Conservation (phyloP, 2,113 vertebrate species). For the Pteronura brasiliensis region DNA sequence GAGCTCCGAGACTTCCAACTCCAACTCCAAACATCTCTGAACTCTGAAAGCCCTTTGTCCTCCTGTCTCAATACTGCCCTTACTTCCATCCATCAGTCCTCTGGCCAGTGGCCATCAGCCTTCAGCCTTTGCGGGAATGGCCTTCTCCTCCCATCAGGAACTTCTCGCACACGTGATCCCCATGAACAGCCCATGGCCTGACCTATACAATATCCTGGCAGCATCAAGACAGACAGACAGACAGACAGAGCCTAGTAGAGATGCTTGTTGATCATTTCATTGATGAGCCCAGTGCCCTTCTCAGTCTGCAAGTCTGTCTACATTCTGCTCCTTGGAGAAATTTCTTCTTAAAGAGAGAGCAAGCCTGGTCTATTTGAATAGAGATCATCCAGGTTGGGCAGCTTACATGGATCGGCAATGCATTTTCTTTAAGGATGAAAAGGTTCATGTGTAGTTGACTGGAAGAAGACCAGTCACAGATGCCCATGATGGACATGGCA, state of each 20-base stretch:
- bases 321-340: neutral
- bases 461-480: neutral
- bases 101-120: neutral
- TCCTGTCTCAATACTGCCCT: neutral
- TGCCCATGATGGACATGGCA: neutral
- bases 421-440: neutral
- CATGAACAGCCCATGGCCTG: neutral
- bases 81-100: accelerated
- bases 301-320: neutral
- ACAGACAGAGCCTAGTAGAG: neutral
- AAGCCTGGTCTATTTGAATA: neutral
- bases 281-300: neutral
- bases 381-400: neutral
- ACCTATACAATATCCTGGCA: neutral
- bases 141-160: neutral
- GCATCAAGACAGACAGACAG: neutral
- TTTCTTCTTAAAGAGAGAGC: neutral
- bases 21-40: neutral
- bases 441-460: accelerated
- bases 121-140: neutral
- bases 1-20: neutral
- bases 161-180: accelerated
- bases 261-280: neutral
- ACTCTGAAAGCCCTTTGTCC: too few relatives aligned
- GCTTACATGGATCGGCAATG: neutral